Conservation (phyloP, 2,888 invertebrate species). For the Drosophila quinaria region DNA sequence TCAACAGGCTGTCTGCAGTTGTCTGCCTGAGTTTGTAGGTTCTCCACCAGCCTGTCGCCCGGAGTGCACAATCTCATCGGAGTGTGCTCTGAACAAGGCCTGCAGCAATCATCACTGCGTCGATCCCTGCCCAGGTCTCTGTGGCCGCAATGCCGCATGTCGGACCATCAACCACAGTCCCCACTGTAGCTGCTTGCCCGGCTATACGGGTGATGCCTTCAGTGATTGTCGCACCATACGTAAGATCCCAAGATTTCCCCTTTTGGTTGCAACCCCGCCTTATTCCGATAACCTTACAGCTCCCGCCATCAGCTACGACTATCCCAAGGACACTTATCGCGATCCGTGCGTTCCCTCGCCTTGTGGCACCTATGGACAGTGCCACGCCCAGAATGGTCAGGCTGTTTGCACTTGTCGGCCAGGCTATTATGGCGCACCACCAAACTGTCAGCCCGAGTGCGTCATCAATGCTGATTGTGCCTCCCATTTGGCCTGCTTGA, state of each 20-base stretch:
- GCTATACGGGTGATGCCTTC: conserved; percentile 90
- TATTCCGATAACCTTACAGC: conserved; percentile 55
- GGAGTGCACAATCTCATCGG: conserved; percentile 91
- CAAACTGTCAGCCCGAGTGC: conserved; percentile 90
- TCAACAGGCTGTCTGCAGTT: conserved; percentile 88
- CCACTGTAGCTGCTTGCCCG: conserved; percentile 89
- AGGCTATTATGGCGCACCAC: conserved; percentile 89
- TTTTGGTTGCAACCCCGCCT: not conserved
- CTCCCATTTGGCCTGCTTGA: conserved; percentile 88
- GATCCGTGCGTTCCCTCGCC: conserved; percentile 90
- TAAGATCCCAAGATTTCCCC: conserved; percentile 83
- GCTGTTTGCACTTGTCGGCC: conserved; percentile 88
- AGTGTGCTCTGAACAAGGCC: conserved; percentile 88
- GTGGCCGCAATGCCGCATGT: conserved; percentile 90
- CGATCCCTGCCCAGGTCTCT: conserved; percentile 91
- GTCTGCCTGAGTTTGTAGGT: conserved; percentile 88
- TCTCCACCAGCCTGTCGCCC: conserved; percentile 91
- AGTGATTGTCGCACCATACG: conserved; percentile 86
- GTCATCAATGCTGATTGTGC: conserved; percentile 89
- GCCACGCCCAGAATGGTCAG: conserved; percentile 87
- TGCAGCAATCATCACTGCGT: conserved; percentile 89
- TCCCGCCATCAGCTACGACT: conserved; percentile 58
- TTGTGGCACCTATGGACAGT: conserved; percentile 89
- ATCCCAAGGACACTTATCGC: conserved; percentile 69
- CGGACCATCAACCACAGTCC: conserved; percentile 89